Percentiles rank a stretch among this genome's conserved stretches.
Evolutionary conservation across 2,888 invertebrate species (phyloP).

Genomic region (Phyllotreta cruciferae): DNA sequence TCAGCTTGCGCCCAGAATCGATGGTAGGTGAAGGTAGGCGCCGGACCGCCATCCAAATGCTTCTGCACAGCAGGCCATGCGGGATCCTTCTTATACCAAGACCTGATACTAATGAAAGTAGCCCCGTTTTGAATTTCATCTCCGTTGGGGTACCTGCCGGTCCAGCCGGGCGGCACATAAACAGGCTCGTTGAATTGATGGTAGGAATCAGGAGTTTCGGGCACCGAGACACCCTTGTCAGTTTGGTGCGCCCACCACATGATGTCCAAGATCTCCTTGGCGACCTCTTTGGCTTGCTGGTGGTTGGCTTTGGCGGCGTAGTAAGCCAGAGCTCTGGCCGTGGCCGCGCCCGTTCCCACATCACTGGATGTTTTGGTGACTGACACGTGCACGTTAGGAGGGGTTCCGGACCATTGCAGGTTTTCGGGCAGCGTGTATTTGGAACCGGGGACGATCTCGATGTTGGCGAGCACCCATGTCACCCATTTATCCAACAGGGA

Average conservation of each 20-base stretch:
- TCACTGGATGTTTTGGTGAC: constrained; percentile 39
- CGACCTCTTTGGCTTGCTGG: constrained; percentile 37
- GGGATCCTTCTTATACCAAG: constrained; percentile 42
- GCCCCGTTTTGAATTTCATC: constrained; percentile 43
- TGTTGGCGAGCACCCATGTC: constrained; percentile 39
- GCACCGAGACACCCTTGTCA: constrained; percentile 39
- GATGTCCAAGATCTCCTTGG: constrained; percentile 43
- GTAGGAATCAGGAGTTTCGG: constrained; percentile 42
- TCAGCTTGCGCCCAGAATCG: constrained; percentile 47
- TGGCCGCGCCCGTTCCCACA: constrained; percentile 44
- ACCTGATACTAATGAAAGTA: constrained; percentile 44
- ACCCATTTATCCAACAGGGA: constrained; percentile 45
- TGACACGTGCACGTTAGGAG: constrained; percentile 42
- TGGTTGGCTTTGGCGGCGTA: constrained; percentile 45
- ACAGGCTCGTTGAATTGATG: constrained; percentile 41
- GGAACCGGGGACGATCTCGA: constrained; percentile 33
- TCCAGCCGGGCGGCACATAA: constrained; percentile 46
- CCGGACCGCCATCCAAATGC: constrained; percentile 40
- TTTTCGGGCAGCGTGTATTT: constrained; percentile 42
- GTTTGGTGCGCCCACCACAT: constrained; percentile 40
- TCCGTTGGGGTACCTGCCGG: constrained; percentile 43
- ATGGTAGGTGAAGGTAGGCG: constrained; percentile 42
- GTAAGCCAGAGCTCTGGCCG: constrained; percentile 44
- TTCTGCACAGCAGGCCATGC: constrained; percentile 39
- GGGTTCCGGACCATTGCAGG: constrained; percentile 42